Evolutionary conservation across 37 sponge, comb jelly and placozoan species (phyloP).

Genomic region (Hormiphora californensis): DNA sequence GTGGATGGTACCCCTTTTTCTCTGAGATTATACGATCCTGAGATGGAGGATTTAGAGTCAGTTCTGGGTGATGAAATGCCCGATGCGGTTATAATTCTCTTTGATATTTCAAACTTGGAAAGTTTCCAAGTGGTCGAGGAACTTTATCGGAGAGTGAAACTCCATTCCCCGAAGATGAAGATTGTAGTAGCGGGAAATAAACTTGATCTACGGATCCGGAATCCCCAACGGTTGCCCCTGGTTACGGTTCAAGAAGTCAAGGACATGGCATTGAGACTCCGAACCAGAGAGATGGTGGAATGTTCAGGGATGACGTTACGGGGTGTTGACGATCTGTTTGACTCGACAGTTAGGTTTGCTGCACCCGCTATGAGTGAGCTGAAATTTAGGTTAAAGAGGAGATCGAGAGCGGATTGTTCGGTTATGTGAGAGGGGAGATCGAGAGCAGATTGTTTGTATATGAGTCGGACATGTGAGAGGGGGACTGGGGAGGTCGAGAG

Average conservation of each 20-base stretch:
- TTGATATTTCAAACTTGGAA: background rate
- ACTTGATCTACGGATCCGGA: background rate
- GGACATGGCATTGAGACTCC: background rate
- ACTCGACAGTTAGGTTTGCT: background rate
- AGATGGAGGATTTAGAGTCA: background rate
- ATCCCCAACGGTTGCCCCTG: background rate
- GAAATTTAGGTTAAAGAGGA: background rate
- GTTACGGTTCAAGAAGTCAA: background rate
- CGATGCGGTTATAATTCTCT: background rate
- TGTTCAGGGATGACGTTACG: background rate
- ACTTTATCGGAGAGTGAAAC: background rate
- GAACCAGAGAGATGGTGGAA: background rate
- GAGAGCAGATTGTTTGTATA: no score
- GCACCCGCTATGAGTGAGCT: slow-evolving; percentile 18
- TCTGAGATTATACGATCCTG: background rate
- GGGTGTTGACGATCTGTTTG: slow-evolving; percentile 16
- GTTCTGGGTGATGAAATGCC: background rate
- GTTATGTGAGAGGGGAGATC: no score
- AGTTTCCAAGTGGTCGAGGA: background rate
- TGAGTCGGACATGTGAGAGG: no score
- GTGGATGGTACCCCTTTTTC: background rate
- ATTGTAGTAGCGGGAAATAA: background rate
- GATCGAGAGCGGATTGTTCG: background rate
- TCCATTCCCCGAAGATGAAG: background rate
- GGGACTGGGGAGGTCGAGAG: background rate